Evolutionary conservation across 2,888 invertebrate genomes (phyloP).

Genomic region (Cryptocephalus moraei): DNA sequence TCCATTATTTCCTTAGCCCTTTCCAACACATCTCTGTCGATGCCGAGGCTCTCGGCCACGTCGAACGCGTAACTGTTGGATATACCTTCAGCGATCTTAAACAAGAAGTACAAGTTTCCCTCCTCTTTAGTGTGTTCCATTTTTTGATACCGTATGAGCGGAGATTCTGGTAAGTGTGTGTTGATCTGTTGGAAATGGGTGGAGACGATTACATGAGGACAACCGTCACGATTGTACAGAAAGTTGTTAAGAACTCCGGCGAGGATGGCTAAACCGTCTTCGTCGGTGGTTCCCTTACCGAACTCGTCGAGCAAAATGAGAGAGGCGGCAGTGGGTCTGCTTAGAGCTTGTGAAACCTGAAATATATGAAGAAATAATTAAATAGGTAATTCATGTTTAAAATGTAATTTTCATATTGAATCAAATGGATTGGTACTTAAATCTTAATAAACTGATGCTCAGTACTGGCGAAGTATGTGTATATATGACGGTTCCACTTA

Average conservation of each 20-base stretch:
- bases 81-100: slow-evolving; percentile 50
- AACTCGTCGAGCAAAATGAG: slow-evolving; percentile 83
- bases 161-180: slow-evolving; percentile 45
- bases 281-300: slow-evolving; percentile 70
- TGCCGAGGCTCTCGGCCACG: slow-evolving; percentile 51
- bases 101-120: slow-evolving; percentile 54
- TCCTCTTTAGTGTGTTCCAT: slow-evolving; percentile 27
- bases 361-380: slow-evolving; percentile 1
- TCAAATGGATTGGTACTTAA: too few relatives aligned
- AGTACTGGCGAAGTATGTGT: too few relatives aligned
- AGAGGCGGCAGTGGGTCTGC: slow-evolving; percentile 53
- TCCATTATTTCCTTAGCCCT: slow-evolving; percentile 43
- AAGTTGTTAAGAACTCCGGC: slow-evolving; percentile 60
- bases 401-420: too few relatives aligned
- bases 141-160: slow-evolving; percentile 29
- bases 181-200: slow-evolving; percentile 67
- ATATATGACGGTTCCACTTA: too few relatives aligned
- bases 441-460: too few relatives aligned
- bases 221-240: slow-evolving; percentile 41
- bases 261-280: slow-evolving; percentile 67
- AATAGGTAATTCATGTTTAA: too few relatives aligned
- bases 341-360: slow-evolving; percentile 63
- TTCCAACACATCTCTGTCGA: slow-evolving; percentile 41
- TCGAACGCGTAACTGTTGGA: slow-evolving; percentile 55
- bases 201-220: slow-evolving; percentile 67